Percentiles rank a stretch among this genome's conserved stretches.
Evolutionary conservation across 2,797 vertebrate species (phyloP).

Genomic region (Falco naumanni): DNA sequence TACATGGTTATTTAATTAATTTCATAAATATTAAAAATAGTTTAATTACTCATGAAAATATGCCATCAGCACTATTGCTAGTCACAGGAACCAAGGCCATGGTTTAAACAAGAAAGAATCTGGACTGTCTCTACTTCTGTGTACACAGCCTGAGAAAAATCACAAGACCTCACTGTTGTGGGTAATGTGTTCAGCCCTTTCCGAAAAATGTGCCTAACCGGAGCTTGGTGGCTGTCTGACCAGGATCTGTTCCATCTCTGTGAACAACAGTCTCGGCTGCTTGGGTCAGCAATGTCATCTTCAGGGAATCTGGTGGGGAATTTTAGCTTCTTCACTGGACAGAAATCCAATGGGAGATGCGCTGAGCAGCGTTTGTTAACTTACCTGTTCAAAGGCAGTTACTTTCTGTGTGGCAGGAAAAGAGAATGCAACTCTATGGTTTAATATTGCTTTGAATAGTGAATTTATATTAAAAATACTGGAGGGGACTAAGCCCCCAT

Average conservation of each 20-base stretch:
- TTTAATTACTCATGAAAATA: neutral
- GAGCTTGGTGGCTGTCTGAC: neutral
- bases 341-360: neutral
- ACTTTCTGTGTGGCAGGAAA: neutral
- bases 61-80: neutral
- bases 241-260: neutral
- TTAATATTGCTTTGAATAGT: neutral
- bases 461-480: neutral
- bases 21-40: too few species aligned
- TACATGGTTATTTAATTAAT: too few species aligned
- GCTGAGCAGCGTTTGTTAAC: neutral
- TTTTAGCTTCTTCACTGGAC: neutral
- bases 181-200: neutral
- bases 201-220: neutral
- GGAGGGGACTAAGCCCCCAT: neutral
- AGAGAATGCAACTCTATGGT: neutral
- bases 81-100: neutral
- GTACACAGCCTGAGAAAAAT: neutral
- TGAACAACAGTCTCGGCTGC: neutral
- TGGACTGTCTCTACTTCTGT: neutral
- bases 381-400: neutral
- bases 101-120: neutral
- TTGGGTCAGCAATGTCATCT: neutral
- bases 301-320: neutral
- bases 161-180: rapidly evolving